Conservation (phyloP, 2,888 invertebrate species). For the Galeruca laticollis region DNA sequence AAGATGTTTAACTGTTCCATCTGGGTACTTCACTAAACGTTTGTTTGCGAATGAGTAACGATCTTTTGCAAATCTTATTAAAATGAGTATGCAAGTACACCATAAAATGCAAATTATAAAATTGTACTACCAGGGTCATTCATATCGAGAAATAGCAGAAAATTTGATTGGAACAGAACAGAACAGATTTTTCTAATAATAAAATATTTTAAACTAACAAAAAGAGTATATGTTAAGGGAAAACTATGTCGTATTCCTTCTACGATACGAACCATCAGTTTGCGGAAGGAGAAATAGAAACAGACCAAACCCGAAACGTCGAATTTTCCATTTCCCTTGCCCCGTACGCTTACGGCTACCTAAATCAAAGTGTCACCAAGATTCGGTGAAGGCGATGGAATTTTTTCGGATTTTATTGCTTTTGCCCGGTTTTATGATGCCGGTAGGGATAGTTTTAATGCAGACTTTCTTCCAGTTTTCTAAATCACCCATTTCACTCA, state of each 20-base stretch:
- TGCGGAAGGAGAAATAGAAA: constrained; percentile 4
- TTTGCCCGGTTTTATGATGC: constrained; percentile 51
- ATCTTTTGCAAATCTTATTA: too few species aligned
- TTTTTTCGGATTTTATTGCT: constrained; percentile 56
- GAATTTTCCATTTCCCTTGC: constrained; percentile 1
- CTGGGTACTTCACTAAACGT: too few species aligned
- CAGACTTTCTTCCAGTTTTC: constrained; percentile 29
- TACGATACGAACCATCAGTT: neutral
- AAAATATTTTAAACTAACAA: neutral
- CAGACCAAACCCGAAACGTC: neutral
- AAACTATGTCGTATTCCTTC: neutral
- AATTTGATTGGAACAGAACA: neutral
- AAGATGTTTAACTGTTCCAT: too few species aligned
- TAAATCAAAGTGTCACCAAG: constrained; percentile 60
- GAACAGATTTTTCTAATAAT: too few species aligned
- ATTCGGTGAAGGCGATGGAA: constrained; percentile 56
- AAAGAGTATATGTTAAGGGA: neutral
- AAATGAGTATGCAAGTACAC: too few species aligned
- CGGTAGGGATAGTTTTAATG: constrained; percentile 31
- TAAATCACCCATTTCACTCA: constrained; percentile 30
- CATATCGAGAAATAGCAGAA: too few species aligned
- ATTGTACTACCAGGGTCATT: too few species aligned
- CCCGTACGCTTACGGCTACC: constrained; percentile 21
- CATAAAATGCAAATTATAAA: too few species aligned
- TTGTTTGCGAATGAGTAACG: too few species aligned